Conservation (phyloP, 1,140 invertebrate species). For the Proales similis region DNA sequence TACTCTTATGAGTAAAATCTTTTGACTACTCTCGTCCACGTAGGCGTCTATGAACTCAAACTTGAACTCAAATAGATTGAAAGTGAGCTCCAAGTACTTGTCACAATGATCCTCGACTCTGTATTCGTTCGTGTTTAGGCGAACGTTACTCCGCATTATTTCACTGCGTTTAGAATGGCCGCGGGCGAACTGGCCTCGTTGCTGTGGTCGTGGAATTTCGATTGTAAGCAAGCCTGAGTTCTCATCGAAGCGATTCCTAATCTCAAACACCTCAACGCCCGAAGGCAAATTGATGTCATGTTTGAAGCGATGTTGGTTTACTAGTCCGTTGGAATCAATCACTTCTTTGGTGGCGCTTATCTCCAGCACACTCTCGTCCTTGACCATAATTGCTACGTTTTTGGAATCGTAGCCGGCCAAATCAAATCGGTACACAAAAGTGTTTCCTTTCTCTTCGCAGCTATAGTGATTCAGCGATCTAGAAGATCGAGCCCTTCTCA, state of each 20-base stretch:
- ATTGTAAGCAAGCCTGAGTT: slow-evolving; percentile 11
- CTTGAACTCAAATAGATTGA: slow-evolving; percentile 29
- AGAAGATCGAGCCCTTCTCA: too few species aligned
- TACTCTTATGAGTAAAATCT: slow-evolving; percentile 7
- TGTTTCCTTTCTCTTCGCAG: too few species aligned
- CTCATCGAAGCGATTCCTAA: slow-evolving; percentile 29
- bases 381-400: slow-evolving; percentile 15
- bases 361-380: not conserved
- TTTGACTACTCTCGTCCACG: slow-evolving; percentile 2
- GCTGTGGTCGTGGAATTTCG: slow-evolving; percentile 13
- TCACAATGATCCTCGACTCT: not conserved
- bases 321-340: slow-evolving; percentile 1
- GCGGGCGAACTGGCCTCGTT: too few species aligned
- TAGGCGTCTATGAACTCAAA: slow-evolving; percentile 27
- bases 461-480: too few species aligned
- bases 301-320: slow-evolving; percentile 26
- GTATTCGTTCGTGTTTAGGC: slow-evolving; percentile 9
- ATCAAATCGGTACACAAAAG: slow-evolving; percentile 37
- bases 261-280: slow-evolving; percentile 7
- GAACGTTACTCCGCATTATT: too few species aligned
- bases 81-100: slow-evolving; percentile 33
- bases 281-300: slow-evolving; percentile 30
- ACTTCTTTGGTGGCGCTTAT: slow-evolving; percentile 27
- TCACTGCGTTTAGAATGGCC: too few species aligned
- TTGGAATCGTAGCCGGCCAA: slow-evolving; percentile 25